A percentile compares a stretch with the other conserved stretches of the same genome.
Evolutionary conservation across 1,140 invertebrate species (phyloP).

Genomic region (Heliconius melpomene): DNA sequence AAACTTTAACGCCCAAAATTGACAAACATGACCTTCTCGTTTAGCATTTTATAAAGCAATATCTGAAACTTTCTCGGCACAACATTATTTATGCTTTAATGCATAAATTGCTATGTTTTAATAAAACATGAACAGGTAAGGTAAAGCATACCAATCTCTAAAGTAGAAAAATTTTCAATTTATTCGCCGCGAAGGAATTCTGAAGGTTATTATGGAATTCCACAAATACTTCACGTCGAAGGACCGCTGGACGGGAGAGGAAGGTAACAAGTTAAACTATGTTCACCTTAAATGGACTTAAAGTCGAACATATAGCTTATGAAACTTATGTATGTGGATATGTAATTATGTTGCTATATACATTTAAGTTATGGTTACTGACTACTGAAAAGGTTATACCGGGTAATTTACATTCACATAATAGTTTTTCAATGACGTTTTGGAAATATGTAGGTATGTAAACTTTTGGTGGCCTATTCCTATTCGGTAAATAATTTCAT

Average conservation of each 20-base stretch:
- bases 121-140: slow-evolving; percentile 40
- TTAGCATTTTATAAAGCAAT: background rate
- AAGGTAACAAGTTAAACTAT: background rate
- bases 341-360: background rate
- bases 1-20: background rate
- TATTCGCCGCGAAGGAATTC: slow-evolving; percentile 39
- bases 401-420: too few species aligned
- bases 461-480: too few species aligned
- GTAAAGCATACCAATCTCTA: slow-evolving; percentile 39
- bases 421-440: too few species aligned
- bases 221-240: slow-evolving; percentile 33
- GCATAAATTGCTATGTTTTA: slow-evolving; percentile 38
- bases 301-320: background rate
- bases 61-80: background rate
- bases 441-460: too few species aligned
- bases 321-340: background rate
- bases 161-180: slow-evolving; percentile 43
- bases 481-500: too few species aligned
- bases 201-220: slow-evolving; percentile 41
- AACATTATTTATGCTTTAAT: slow-evolving; percentile 27
- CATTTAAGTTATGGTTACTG: too few species aligned
- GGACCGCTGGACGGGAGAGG: slow-evolving; percentile 30
- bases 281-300: slow-evolving; percentile 14
- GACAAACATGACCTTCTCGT: background rate
- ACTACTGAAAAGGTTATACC: too few species aligned